Evolutionary conservation across 2,113 vertebrate genomes (phyloP), one percentile per base, ranked within the genome.

Genomic region (Zosterops borbonicus): DNA sequence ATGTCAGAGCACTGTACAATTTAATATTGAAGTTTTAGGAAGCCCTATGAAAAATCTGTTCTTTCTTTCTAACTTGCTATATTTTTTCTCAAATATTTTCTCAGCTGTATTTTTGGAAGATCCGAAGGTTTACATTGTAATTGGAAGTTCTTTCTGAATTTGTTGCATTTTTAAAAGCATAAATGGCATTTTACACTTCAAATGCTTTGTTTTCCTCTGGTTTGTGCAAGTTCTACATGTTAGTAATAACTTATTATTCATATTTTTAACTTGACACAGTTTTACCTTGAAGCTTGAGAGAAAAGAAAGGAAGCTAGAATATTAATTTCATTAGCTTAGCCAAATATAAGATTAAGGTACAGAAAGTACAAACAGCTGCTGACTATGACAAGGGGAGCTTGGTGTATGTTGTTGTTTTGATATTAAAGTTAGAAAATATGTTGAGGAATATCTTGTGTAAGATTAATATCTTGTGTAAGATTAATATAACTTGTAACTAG

Each of bases 381-480:
- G 44, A 68, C 50, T 84, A 2, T 88, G 73, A 49, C 31, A 78
- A 68, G 73, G 83, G 44, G 37, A 94, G 79, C 79, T 87, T 94
- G 41, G 58, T 89, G 37, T 78, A 53, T 90, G 70, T 62, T 85
- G 35, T 70, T 83, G 64, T 81, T 75, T 68, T 65, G 52, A 37
- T 88, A 44, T 73, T 76, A 55, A 88, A 95, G 71, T 86, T 90
- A 81, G 47, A 88, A 95, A 90, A 89, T 69, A 85, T 11, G 39
- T 73, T 95, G 78, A 77, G 91, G 42, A 88, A 24, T 80, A 74
- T 94, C 63, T 88, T 83, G 15, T 94, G 46, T 35, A 83, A 94
- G 91, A 86, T 93, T 67, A 83, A 94, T 80, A 74, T 94, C 63
- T 88, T 83, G 15, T 94, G 46, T 35, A 83, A 94, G 91, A 86